These are phyloP conservation scores for Cyrtorhinus lividipennis DNA, from an alignment of 1,140 invertebrate genomes.

Conservation along the genomic window DNA sequence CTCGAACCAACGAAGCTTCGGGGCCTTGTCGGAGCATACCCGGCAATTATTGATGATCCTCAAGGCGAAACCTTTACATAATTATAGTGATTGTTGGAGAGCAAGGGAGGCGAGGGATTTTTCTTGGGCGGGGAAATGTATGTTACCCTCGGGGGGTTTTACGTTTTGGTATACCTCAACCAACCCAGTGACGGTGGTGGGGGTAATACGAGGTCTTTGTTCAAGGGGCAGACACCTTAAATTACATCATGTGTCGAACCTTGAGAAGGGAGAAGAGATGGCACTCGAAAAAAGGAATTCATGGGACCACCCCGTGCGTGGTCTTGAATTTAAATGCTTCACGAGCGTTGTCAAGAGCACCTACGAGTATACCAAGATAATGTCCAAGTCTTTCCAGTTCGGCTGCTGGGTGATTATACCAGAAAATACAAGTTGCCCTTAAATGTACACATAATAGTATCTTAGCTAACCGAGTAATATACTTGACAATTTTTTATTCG, in stretches of 20 bases:
- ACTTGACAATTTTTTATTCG: too few species aligned
- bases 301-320: too few species aligned
- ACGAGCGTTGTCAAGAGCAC: too few species aligned
- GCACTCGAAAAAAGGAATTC: too few species aligned
- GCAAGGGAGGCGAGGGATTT: neutral
- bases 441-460: too few species aligned
- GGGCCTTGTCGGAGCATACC: neutral
- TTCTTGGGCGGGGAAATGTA: neutral
- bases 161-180: too few species aligned
- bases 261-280: neutral
- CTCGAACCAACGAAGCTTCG: neutral
- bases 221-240: conserved; percentile 1
- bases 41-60: conserved; percentile 16
- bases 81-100: conserved; percentile 12
- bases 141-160: conserved; percentile 10
- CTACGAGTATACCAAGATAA: too few species aligned
- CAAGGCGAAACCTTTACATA: conserved; percentile 16
- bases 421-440: too few species aligned
- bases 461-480: too few species aligned
- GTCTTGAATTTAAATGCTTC: too few species aligned
- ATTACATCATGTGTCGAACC: neutral
- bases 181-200: neutral
- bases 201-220: neutral
- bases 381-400: too few species aligned
- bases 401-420: too few species aligned